Conservation (phyloP, 1,140 invertebrate species). For the Drosophila auraria region DNA sequence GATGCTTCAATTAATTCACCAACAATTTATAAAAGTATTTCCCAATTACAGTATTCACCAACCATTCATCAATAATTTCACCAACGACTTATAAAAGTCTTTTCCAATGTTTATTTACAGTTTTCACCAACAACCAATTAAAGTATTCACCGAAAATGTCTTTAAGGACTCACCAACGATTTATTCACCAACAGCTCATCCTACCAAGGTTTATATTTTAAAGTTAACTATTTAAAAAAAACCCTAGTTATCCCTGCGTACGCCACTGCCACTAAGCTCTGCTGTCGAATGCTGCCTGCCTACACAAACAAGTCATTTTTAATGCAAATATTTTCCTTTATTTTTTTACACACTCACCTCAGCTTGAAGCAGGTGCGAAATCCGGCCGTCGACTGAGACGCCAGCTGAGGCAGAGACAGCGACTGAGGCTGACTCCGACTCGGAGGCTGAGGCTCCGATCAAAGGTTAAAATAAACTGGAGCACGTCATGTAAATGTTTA, state of each 20-base stretch:
- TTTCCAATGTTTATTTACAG: background rate
- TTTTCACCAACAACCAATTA: background rate
- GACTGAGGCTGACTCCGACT: constrained; percentile 5
- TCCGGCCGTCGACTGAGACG: constrained; percentile 9
- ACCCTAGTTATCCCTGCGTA: background rate
- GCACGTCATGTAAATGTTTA: constrained; percentile 84
- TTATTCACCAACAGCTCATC: too few relatives aligned
- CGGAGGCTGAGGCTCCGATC: constrained; percentile 52
- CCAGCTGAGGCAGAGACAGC: background rate
- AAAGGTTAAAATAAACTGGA: constrained; percentile 84
- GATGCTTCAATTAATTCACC: background rate
- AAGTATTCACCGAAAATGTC: background rate
- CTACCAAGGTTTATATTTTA: background rate
- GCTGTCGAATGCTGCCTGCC: constrained; percentile 49
- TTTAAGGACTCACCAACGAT: background rate
- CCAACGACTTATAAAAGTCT: background rate
- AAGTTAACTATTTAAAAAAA: background rate
- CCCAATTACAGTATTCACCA: background rate
- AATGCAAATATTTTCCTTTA: constrained; percentile 79
- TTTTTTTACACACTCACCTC: constrained; percentile 46
- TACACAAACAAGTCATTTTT: constrained; percentile 82
- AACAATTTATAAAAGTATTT: background rate
- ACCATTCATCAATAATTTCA: background rate
- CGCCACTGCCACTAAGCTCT: background rate
- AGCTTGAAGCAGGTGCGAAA: constrained; percentile 47